Percentiles rank a stretch among this genome's conserved stretches.
Evolutionary conservation across 2,888 invertebrate genomes (phyloP).

Genomic region (Molanna angustata): DNA sequence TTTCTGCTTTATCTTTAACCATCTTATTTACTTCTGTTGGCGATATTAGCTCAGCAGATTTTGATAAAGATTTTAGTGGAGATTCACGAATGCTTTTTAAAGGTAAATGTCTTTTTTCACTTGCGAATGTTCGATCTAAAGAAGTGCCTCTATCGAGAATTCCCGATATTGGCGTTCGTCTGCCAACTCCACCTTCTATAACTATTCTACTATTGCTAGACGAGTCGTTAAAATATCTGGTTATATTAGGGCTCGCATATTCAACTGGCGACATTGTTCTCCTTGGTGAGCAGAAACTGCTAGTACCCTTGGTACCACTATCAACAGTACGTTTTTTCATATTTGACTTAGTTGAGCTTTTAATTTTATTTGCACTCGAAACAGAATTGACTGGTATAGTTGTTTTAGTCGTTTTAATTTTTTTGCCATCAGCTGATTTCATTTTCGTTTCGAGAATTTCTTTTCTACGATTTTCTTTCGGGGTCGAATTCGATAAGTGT

Average conservation of each 20-base stretch:
- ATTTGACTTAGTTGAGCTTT: slow-evolving; percentile 35
- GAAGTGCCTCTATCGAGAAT: slow-evolving; percentile 53
- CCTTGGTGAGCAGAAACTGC: slow-evolving; percentile 50
- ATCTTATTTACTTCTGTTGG: slow-evolving; percentile 57
- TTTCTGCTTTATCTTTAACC: slow-evolving; percentile 42
- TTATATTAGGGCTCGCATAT: slow-evolving; percentile 42
- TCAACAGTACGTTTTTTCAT: slow-evolving; percentile 37
- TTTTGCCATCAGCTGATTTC: slow-evolving; percentile 37
- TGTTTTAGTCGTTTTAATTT: slow-evolving; percentile 39
- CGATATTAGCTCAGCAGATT: slow-evolving; percentile 55
- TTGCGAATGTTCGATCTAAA: slow-evolving; percentile 57
- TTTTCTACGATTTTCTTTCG: slow-evolving; percentile 33
- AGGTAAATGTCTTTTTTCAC: slow-evolving; percentile 49
- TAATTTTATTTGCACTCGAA: slow-evolving; percentile 46
- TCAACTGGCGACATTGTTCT: slow-evolving; percentile 49
- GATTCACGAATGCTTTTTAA: slow-evolving; percentile 29
- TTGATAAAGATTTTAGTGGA: slow-evolving; percentile 21
- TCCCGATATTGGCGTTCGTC: slow-evolving; percentile 51
- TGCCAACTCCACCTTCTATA: slow-evolving; percentile 51
- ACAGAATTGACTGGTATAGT: slow-evolving; percentile 47
- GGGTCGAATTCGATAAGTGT: slow-evolving; percentile 42
- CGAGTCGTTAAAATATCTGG: slow-evolving; percentile 38
- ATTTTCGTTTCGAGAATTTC: slow-evolving; percentile 35
- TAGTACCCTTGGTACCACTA: slow-evolving; percentile 41
- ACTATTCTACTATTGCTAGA: slow-evolving; percentile 39